Base-by-base conservation (phyloP, 2,797 vertebrate genomes). In the Gymnodraco acuticeps region DNA sequence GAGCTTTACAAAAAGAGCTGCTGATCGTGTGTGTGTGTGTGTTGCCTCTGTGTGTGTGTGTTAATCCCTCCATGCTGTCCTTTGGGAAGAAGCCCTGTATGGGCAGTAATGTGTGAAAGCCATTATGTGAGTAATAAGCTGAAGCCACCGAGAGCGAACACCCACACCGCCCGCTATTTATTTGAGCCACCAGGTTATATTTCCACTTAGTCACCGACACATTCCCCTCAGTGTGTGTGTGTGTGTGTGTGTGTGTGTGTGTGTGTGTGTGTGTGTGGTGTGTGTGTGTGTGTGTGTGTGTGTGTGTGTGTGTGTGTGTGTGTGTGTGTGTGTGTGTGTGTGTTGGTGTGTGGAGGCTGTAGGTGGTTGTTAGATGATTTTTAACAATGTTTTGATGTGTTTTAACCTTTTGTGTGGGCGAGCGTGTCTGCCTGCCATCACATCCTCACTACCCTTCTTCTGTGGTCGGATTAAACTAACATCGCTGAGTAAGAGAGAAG, bases 111-210 rank as follows among this genome's bases (percentile, higher is more conserved):
- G 80, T 87, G 77, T n/a, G 78, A 87, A 87, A 88, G 67, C 78
- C 63, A 77, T 87, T 80, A 86, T 87, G 78, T 85, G 75, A 80
- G 76, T 88, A 89, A 88, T 88, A 78, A 80, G 70, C 69, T 60
- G 67, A 69, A 73, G 74, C 69, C 61, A 50, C 43, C 6, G 17
- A 77, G 63, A 66, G 20, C 56, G 48, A 9, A 60, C 58, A 77
- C 68, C 48, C 3, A 64, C 60, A 48, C 46, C 45, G 33, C 56
- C 23, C 38, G 52, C 67, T 67, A 62, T n/a, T 69, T 12, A 13
- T 68, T 69, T 33, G 19, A 77, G 72, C 59, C 64, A 17, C 64
- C 41, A 73, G 68, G 60, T 82, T 60, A 50, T 42, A 23, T 62
- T 78, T 76, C 59, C 60, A 72, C 59, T 72, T 15, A n/a, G 64